These are phyloP conservation scores for Lapara coniferarum DNA, from an alignment of 2,888 invertebrate species.

Conservation along the genomic window DNA sequence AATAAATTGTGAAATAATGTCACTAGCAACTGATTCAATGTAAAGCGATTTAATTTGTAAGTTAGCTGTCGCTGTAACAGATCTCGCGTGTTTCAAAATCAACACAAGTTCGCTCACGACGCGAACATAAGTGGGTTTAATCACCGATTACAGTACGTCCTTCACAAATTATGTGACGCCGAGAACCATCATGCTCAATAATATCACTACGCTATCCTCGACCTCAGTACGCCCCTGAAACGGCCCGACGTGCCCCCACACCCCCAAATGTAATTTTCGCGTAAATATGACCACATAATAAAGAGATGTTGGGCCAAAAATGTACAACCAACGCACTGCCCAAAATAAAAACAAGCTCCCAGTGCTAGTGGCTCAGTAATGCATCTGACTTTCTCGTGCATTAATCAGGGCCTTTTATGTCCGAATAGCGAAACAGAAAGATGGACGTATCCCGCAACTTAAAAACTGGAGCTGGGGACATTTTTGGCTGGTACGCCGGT, in stretches of 20 bases:
- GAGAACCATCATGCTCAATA: constrained; percentile 3
- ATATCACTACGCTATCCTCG: not conserved
- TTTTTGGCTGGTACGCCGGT: not conserved
- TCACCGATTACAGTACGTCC: not conserved
- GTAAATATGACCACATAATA: constrained; percentile 1
- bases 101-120: not conserved
- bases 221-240: not conserved
- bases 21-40: no score
- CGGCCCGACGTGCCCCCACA: not conserved
- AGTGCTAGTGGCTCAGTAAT: constrained; percentile 8
- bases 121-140: not conserved
- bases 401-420: constrained; percentile 8
- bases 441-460: not conserved
- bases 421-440: not conserved
- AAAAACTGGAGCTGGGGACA: not conserved
- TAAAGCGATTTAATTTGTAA: no score
- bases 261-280: not conserved
- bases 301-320: constrained; percentile 7
- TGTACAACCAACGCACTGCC: not conserved
- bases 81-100: not conserved
- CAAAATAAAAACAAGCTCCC: not conserved
- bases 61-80: not conserved
- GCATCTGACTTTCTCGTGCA: constrained; percentile 4
- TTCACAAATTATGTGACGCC: constrained; percentile 6
- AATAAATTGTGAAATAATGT: no score